Conservation (phyloP, 1,140 invertebrate genomes). For the Arctopsyche grandis region DNA sequence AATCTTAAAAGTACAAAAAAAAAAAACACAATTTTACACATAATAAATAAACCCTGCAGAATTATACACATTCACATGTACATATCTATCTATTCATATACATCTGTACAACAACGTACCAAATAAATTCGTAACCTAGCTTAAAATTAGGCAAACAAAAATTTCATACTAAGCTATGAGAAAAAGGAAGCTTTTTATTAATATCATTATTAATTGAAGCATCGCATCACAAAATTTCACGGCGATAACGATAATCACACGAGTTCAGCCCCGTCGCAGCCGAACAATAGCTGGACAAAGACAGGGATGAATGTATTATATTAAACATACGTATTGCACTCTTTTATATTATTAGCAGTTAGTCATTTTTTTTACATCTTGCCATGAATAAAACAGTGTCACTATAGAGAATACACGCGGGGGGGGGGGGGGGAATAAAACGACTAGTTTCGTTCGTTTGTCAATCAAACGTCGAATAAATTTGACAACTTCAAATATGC, state of each 20-base stretch:
- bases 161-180: neutral
- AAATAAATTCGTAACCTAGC: slow-evolving; percentile 26
- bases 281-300: neutral
- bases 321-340: slow-evolving; percentile 20
- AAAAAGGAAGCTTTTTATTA: slow-evolving; percentile 38
- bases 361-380: neutral
- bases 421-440: neutral
- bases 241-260: slow-evolving; percentile 12
- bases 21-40: slow-evolving; percentile 19
- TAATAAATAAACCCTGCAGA: slow-evolving; percentile 44
- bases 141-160: slow-evolving; percentile 32
- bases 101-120: slow-evolving; percentile 7
- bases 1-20: neutral
- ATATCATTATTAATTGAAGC: slow-evolving; percentile 44
- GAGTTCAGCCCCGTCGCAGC: neutral
- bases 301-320: slow-evolving; percentile 9
- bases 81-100: neutral
- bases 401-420: neutral
- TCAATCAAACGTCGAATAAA: no score
- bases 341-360: neutral
- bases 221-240: slow-evolving; percentile 39
- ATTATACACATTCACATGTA: slow-evolving; percentile 25
- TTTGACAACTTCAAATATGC: no score
- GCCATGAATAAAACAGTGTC: no score
- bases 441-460: neutral